Evolutionary conservation across 2,797 vertebrate species (phyloP).

Genomic region (Enoplosus armatus): DNA sequence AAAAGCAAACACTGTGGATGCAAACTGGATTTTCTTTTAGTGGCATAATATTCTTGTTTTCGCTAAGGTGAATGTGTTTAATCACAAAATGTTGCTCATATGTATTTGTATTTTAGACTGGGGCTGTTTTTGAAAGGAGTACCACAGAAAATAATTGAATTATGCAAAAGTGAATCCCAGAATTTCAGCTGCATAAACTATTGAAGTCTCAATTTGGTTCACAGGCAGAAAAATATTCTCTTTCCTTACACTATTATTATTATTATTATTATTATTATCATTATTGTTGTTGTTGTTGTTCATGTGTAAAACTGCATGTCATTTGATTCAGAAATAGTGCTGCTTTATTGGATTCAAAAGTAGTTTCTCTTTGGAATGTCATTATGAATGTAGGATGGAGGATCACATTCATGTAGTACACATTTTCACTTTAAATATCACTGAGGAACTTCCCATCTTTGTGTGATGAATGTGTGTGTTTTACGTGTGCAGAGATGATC

Average conservation of each 20-base stretch:
- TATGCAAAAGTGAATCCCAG: constrained; percentile 23
- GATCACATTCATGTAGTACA: not conserved
- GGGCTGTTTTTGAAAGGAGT: not conserved
- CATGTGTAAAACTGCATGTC: not conserved
- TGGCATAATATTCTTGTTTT: not conserved
- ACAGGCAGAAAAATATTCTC: not conserved
- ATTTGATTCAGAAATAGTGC: not conserved
- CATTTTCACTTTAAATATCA: constrained; percentile 12
- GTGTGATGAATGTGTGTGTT: constrained; percentile 13
- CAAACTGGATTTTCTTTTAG: not conserved
- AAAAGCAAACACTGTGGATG: constrained; percentile 12
- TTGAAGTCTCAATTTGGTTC: constrained; percentile 13
- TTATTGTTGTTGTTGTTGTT: too few species aligned
- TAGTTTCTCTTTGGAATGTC: not conserved
- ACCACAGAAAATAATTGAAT: constrained; percentile 5
- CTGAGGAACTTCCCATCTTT: constrained; percentile 21
- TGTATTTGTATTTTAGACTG: not conserved
- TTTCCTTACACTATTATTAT: not conserved
- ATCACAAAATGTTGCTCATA: not conserved
- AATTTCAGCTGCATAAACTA: constrained; percentile 21
- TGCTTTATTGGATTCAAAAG: not conserved
- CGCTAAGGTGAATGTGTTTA: not conserved
- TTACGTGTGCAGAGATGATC: not conserved
- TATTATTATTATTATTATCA: too few species aligned
- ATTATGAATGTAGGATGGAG: not conserved